phyloP scores from a whole-genome alignment of 2,113 vertebrate species.

The Vulpes vulpes region DNA sequence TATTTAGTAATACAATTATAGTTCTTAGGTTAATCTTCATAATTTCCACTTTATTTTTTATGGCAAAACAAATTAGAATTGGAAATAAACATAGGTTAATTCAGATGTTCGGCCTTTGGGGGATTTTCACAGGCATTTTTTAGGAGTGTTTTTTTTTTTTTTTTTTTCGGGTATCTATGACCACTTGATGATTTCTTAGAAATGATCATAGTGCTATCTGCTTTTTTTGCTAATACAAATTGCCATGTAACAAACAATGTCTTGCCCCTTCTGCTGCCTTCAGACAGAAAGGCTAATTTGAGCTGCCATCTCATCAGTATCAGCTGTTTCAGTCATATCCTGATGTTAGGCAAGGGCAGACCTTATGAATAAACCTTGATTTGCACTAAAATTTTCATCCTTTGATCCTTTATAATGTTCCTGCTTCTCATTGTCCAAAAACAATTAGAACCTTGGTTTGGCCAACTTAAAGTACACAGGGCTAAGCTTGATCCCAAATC shows the following conservation, averaged over 20 bases:
- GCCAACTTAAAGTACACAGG: not conserved
- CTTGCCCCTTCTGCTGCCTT: conserved; percentile 6
- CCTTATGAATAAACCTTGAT: conserved; percentile 15
- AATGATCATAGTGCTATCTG: not conserved
- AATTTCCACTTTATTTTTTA: conserved; percentile 33
- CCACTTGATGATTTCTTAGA: conserved; percentile 27
- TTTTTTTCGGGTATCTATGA: not conserved
- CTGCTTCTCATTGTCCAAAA: conserved; percentile 23
- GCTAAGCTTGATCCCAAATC: not conserved
- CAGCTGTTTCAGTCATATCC: not conserved
- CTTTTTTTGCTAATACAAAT: not conserved
- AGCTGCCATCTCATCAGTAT: not conserved
- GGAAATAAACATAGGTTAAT: not conserved
- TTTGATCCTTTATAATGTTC: conserved; percentile 22
- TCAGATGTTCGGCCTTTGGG: not conserved
- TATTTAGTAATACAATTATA: conserved; percentile 32
- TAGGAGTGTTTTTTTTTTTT: not conserved
- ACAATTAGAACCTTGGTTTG: conserved; percentile 26
- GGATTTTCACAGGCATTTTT: conserved; percentile 38
- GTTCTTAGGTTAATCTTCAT: not conserved
- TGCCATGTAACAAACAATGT: conserved; percentile 22
- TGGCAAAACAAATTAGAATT: conserved; percentile 50
- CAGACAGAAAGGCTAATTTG: not conserved
- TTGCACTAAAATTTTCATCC: conserved; percentile 54
- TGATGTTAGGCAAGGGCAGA: not conserved